These are phyloP conservation scores for Pheosia gnoma DNA, from an alignment of 2,888 invertebrate species.

Conservation along the genomic window DNA sequence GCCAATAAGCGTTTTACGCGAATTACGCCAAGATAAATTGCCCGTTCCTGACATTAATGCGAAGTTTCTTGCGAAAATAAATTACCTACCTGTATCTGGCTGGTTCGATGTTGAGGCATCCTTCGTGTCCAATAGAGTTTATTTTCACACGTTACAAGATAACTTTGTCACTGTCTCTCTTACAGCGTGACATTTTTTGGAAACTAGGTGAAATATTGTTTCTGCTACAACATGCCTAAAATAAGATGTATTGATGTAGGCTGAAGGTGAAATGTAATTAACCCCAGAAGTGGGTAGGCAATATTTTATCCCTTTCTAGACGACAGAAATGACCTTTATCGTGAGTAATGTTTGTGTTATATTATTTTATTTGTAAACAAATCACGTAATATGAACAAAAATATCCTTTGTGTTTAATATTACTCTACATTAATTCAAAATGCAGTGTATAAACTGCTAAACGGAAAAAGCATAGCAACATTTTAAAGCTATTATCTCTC, in stretches of 20 bases:
- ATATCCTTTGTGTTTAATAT: too few species aligned
- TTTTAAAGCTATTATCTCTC: too few species aligned
- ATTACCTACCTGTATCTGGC: conserved; percentile 70
- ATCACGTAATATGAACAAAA: too few species aligned
- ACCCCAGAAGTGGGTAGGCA: neutral
- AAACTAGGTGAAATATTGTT: conserved; percentile 31
- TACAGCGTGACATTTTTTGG: conserved; percentile 27
- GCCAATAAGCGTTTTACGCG: conserved; percentile 78
- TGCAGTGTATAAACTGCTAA: too few species aligned
- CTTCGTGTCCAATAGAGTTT: conserved; percentile 45
- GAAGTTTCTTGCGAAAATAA: conserved; percentile 71
- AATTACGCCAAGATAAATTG: conserved; percentile 77
- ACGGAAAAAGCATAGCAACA: too few species aligned
- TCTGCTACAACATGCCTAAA: conserved; percentile 12
- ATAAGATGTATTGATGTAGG: conserved; percentile 6
- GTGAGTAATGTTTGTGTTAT: neutral
- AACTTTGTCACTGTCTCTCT: conserved; percentile 53
- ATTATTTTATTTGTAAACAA: neutral
- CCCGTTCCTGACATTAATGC: conserved; percentile 70
- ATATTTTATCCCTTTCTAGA: conserved; percentile 13
- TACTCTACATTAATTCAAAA: too few species aligned
- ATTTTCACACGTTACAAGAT: conserved; percentile 42
- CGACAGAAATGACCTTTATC: neutral
- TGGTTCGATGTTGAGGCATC: conserved; percentile 46
- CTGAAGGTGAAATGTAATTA: conserved; percentile 6